These are phyloP conservation scores for Megamerina dolium DNA, from an alignment of 2,888 invertebrate species.

Conservation along the genomic window DNA sequence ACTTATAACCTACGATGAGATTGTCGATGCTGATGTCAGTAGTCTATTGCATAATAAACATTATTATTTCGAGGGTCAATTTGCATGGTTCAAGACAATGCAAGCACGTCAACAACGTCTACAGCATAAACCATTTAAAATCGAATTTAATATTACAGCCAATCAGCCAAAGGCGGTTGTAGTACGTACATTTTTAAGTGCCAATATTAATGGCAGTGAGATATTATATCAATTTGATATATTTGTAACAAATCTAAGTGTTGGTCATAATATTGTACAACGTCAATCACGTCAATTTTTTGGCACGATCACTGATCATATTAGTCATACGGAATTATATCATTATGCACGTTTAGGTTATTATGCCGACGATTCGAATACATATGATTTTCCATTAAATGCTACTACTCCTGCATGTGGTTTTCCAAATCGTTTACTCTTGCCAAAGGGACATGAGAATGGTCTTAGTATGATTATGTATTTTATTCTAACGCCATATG, in stretches of 20 bases:
- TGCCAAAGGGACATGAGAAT: constrained; percentile 56
- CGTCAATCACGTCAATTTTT: constrained; percentile 23
- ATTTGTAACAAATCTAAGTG: constrained; percentile 54
- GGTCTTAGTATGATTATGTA: constrained; percentile 57
- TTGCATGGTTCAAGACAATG: constrained; percentile 22
- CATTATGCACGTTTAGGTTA: constrained; percentile 47
- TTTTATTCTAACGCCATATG: constrained; percentile 53
- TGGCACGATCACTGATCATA: constrained; percentile 54
- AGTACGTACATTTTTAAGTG: constrained; percentile 56
- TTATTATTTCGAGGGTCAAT: constrained; percentile 17
- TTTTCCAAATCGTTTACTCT: constrained; percentile 55
- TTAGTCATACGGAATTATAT: constrained; percentile 43
- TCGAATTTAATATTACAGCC: constrained; percentile 55
- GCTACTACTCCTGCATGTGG: constrained; percentile 51
- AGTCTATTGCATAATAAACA: constrained; percentile 21
- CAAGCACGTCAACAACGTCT: constrained; percentile 58
- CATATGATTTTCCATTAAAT: constrained; percentile 47
- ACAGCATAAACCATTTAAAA: constrained; percentile 60
- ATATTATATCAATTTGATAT: constrained; percentile 52
- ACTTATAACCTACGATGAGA: constrained; percentile 61
- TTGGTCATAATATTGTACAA: constrained; percentile 47
- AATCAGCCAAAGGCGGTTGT: constrained; percentile 54
- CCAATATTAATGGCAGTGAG: background rate
- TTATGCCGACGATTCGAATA: constrained; percentile 45
- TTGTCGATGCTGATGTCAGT: constrained; percentile 55